phyloP scores from a whole-genome alignment of 2,797 vertebrate genomes.

The Molossus molossus region DNA sequence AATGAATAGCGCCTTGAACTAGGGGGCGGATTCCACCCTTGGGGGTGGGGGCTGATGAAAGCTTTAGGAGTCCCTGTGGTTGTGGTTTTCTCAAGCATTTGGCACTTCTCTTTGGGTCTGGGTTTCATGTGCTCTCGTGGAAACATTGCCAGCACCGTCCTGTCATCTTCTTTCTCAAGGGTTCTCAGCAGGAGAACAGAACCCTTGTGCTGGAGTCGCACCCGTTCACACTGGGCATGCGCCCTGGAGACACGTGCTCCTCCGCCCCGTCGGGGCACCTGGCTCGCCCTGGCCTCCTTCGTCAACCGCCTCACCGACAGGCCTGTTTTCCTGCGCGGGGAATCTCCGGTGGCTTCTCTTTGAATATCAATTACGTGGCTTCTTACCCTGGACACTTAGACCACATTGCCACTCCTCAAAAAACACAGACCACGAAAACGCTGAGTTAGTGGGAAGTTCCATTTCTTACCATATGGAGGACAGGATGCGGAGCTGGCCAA shows the following conservation, averaged over 20 bases:
- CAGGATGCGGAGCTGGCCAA: background rate
- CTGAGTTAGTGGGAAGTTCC: background rate
- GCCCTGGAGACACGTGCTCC: background rate
- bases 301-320: background rate
- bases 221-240: accelerated
- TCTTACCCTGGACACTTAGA: background rate
- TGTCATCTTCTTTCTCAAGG: background rate
- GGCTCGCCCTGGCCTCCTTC: background rate
- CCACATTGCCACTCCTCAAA: background rate
- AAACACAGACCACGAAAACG: background rate
- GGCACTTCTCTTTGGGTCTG: background rate
- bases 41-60: background rate
- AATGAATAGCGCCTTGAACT: background rate
- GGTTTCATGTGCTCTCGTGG: background rate
- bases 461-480: background rate
- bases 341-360: background rate
- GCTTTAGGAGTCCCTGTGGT: background rate
- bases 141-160: background rate
- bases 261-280: too few species aligned
- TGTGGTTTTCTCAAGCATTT: conserved; percentile 43
- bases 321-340: background rate
- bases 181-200: background rate
- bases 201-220: background rate
- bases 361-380: background rate
- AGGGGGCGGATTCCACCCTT: background rate